Evolutionary conservation across 2,797 vertebrate species (phyloP), one percentile per base, ranked within the genome.

Genomic region (Myotis findleyi): DNA sequence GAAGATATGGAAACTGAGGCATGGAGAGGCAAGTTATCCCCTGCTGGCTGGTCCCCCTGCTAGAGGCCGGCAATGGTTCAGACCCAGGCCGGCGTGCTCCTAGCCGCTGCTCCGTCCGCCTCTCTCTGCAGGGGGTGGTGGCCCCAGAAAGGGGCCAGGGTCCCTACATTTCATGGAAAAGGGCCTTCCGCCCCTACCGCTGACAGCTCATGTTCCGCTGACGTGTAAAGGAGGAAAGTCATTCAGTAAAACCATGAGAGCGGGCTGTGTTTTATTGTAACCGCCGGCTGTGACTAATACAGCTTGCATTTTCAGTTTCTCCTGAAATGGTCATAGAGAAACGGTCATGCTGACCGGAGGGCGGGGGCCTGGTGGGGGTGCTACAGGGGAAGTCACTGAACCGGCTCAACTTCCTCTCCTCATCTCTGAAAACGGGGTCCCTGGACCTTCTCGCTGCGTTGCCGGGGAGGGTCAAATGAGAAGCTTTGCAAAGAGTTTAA

Each of bases 301-400:
- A 0, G 57, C 5, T 38, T 20, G 11, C 51, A n/a, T 66, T 16
- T 44, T 12, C 8, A 5, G 30, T 55, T 77, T 6, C 51, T 79
- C 64, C 41, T 4, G 69, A 66, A 21, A 33, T 2, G 73, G 73
- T 30, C 27, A 8, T 1, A 8, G 64, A 33, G 53, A 59, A 47
- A 47, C 21, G 0, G 1, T 16, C 16, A 25, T 23, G 53, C 20
- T 44, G 47, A 2, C 7, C 30, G 8, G 7, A 69, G 69, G 62
- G 16, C 30, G 27, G 41, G 27, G 44, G 0, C 38, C 38, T 51
- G 6, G 10, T 0, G 38, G 9, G 17, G 5, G 0, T 0, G 10
- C 41, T 55, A 20, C 2, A 27, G 0, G 20, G 23, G 17, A 20
- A 41, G 44, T 57, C 44, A 20, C 0, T 10, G 49, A 21, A 3